Evolutionary conservation across 2,797 vertebrate species (phyloP).

Genomic region (Neostethus bicornis): DNA sequence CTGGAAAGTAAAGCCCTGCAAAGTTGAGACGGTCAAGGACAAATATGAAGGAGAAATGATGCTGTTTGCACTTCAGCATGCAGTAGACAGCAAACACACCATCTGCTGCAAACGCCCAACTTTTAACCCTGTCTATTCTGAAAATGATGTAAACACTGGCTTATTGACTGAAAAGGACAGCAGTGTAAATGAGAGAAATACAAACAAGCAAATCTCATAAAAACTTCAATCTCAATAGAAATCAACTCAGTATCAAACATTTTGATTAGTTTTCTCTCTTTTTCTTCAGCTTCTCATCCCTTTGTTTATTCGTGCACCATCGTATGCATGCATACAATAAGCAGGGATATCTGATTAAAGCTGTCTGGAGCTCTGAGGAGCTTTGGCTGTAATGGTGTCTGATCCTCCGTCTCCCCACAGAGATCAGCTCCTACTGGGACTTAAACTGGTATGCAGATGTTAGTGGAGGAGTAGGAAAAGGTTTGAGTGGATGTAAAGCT

Average conservation of each 20-base stretch:
- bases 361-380: conserved; percentile 38
- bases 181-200: too few relatives aligned
- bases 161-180: too few relatives aligned
- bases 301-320: not conserved
- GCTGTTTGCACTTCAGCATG: not conserved
- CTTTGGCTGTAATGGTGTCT: conserved; percentile 54
- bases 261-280: not conserved
- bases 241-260: too few relatives aligned
- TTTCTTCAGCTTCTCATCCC: not conserved
- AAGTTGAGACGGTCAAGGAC: not conserved
- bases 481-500: conserved; percentile 1
- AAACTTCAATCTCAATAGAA: not conserved
- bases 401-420: conserved; percentile 70
- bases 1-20: not conserved
- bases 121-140: not conserved
- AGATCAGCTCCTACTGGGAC: conserved; percentile 62
- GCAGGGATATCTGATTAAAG: conserved; percentile 34
- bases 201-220: too few relatives aligned
- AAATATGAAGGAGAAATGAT: not conserved
- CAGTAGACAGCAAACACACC: not conserved
- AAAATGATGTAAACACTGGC: too few relatives aligned
- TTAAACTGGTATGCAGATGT: conserved; percentile 60
- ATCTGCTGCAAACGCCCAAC: not conserved
- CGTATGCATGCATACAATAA: conserved; percentile 20
- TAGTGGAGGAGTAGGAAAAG: conserved; percentile 13